A percentile compares a stretch with the other conserved stretches of the same genome.
Evolutionary conservation across 2,888 invertebrate species (phyloP).

Genomic region (Crematogaster levior): DNA sequence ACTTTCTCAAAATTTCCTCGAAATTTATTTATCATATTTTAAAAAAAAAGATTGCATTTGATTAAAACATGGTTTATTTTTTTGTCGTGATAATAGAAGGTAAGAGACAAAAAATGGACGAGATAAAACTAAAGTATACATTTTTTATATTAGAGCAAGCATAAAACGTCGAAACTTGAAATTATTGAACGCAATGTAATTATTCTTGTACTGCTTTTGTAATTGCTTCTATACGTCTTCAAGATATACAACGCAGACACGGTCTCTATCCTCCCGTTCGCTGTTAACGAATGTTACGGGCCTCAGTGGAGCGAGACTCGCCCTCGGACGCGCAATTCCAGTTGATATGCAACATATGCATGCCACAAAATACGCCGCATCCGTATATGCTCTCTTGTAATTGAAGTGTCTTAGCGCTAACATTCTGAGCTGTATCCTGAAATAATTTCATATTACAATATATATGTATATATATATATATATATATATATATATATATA

Average conservation of each 20-base stretch:
- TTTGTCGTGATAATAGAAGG: not conserved
- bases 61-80: not conserved
- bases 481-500: no score
- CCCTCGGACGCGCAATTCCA: constrained; percentile 40
- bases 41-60: not conserved
- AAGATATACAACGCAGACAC: constrained; percentile 16
- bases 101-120: not conserved
- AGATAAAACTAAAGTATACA: not conserved
- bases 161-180: not conserved
- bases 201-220: constrained; percentile 15
- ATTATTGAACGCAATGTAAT: not conserved
- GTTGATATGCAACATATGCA: constrained; percentile 45
- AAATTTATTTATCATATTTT: not conserved
- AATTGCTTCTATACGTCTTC: constrained; percentile 22
- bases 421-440: not conserved
- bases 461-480: no score
- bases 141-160: not conserved
- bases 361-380: constrained; percentile 28
- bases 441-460: constrained; percentile 3
- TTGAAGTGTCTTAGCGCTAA: constrained; percentile 21
- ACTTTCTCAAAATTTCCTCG: not conserved
- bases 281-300: constrained; percentile 41
- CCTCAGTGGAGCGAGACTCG: constrained; percentile 28
- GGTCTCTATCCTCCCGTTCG: constrained; percentile 24
- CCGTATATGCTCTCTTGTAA: constrained; percentile 34